Base-by-base conservation (phyloP, 2,888 invertebrate genomes). In the Erebia epiphron region DNA sequence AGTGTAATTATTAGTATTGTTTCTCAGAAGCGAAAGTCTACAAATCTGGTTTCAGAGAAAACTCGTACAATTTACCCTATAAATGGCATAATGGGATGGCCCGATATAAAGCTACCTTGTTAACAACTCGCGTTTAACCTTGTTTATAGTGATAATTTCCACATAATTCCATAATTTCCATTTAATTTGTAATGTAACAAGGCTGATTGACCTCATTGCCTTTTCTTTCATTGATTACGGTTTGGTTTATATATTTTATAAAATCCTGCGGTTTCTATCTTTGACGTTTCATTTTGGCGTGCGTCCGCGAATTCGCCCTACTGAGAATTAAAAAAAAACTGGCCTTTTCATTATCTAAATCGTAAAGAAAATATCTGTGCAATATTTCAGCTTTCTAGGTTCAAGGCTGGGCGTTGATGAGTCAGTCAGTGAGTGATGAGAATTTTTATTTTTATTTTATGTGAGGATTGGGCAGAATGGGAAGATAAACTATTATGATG, bases 1-100 rank as follows among this genome's bases (percentile, higher is more conserved):
- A 71, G 74, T 75, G 73, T 76, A 74, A 76, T 78, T 78, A 76
- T 78, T 78, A 75, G 69, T 67, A 71, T 74, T 74, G 68, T 74
- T 74, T 73, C 77, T 46, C 14, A 35, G 71, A 71, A 71, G 54
- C 41, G 58, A 54, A 68, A 18, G 54, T 54, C 68, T 26, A 43
- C 41, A 18, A 35, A n/a, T 54, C 68, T 41, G 60, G 50, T 65
- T 66, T 66, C 43, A 43, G 56, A 66, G 66, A 56, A 65, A 65
- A 56, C 66, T 66, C 54, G 56, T 21, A 56, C 66, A 56, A 66
- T 56, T 66, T 66, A 66, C 56, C 41, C 66, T 57, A 57, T 66
- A 66, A 56, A 66, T 57, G 66, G 56, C 46, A 66, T 66, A 56
- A 65, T 65, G 65, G 41, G 43, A 11, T 18, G n/a, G 66, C 54